Conservation (phyloP, 2,888 invertebrate genomes). For the Amphipyra tragopoginis region DNA sequence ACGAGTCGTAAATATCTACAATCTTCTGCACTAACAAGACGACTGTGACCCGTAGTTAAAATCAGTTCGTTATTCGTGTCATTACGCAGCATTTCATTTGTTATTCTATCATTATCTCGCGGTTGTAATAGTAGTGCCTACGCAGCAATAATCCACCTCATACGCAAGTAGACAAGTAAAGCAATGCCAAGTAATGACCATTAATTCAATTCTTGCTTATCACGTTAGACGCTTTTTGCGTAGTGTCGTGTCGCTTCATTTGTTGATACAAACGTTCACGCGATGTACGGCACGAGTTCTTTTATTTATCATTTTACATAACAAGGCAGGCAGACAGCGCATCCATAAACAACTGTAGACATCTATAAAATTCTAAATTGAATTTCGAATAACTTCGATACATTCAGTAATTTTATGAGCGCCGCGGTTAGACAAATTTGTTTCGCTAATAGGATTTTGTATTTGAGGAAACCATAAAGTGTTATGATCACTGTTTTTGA, state of each 20-base stretch:
- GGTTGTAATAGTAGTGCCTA: conserved; percentile 38
- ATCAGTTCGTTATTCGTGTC: conserved; percentile 43
- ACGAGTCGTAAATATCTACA: conserved; percentile 26
- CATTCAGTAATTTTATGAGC: conserved; percentile 44
- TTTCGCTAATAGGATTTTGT: conserved; percentile 52
- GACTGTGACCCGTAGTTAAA: conserved; percentile 35
- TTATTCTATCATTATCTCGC: conserved; percentile 51
- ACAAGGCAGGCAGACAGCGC: conserved; percentile 37
- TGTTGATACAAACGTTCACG: conserved; percentile 43
- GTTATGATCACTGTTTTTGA: conserved; percentile 42
- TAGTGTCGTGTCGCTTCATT: conserved; percentile 39
- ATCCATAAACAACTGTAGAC: conserved; percentile 25
- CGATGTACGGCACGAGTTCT: conserved; percentile 36
- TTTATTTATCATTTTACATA: conserved; percentile 43
- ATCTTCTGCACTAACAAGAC: conserved; percentile 42
- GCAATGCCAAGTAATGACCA: conserved; percentile 70
- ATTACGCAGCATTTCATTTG: conserved; percentile 43
- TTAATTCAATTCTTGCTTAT: conserved; percentile 68
- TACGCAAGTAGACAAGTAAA: conserved; percentile 61
- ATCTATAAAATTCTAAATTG: conserved; percentile 32
- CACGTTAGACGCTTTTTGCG: conserved; percentile 62
- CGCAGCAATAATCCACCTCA: conserved; percentile 55
- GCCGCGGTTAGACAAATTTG: conserved; percentile 45
- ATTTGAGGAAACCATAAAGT: conserved; percentile 52
- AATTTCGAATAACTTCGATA: conserved; percentile 25